Conservation (phyloP, 2,888 invertebrate genomes). For the Epistrophella euchroma region DNA sequence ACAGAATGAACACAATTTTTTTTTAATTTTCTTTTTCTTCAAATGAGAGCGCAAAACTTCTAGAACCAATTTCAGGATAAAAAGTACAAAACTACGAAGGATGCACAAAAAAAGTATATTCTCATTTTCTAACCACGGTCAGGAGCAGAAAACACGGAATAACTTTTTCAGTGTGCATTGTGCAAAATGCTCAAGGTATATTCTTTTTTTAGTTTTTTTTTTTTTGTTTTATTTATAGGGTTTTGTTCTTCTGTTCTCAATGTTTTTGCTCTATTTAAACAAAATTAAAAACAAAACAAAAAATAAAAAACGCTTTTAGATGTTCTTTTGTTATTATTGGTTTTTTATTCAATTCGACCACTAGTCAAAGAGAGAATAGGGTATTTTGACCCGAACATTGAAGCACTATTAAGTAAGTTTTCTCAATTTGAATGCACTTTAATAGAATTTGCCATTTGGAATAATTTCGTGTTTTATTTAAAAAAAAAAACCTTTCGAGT, state of each 20-base stretch:
- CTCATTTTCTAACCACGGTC: slow-evolving; percentile 59
- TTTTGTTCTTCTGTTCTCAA: slow-evolving; percentile 35
- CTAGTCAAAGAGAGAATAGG: slow-evolving; percentile 17
- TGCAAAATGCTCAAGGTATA: slow-evolving; percentile 45
- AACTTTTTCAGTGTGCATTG: slow-evolving; percentile 65
- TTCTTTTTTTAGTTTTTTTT: slow-evolving; percentile 2
- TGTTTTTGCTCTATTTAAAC: slow-evolving; percentile 31
- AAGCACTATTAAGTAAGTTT: slow-evolving; percentile 19
- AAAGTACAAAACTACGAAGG: slow-evolving; percentile 10
- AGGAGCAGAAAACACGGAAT: slow-evolving; percentile 40
- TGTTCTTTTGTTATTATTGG: slow-evolving; percentile 18
- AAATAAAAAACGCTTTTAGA: slow-evolving; percentile 7
- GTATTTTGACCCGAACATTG: slow-evolving; percentile 8
- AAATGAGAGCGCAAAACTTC: slow-evolving; percentile 29
- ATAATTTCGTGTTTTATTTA: not conserved
- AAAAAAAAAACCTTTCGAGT: not conserved
- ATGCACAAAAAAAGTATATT: slow-evolving; percentile 15
- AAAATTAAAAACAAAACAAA: slow-evolving; percentile 9
- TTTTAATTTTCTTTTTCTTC: not conserved
- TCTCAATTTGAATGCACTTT: slow-evolving; percentile 12
- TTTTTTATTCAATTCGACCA: slow-evolving; percentile 25
- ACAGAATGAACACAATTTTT: slow-evolving; percentile 3
- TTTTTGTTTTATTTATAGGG: not conserved
- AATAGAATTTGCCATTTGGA: not conserved
- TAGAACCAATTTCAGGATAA: slow-evolving; percentile 21